Evolutionary conservation across 2,113 vertebrate species (phyloP).

Genomic region (Mastomys coucha): DNA sequence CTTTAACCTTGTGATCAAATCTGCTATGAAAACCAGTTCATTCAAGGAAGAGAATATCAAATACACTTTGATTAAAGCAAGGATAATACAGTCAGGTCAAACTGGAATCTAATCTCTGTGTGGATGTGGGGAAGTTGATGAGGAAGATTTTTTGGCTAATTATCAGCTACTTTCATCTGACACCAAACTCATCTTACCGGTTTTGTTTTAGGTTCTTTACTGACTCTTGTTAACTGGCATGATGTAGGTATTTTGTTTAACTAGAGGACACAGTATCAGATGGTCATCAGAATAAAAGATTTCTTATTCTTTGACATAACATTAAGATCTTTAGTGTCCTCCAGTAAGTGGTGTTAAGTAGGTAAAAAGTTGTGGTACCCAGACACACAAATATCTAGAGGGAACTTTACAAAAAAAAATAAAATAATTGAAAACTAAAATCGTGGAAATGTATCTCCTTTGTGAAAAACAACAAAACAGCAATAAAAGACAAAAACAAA

Average conservation of each 20-base stretch:
- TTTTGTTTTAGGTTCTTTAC: constrained; percentile 12
- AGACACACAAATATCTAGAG: background rate
- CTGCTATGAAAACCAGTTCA: constrained; percentile 39
- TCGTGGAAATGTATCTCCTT: background rate
- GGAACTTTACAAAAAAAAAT: background rate
- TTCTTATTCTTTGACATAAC: background rate
- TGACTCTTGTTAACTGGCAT: background rate
- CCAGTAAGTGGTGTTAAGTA: background rate
- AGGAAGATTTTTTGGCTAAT: background rate
- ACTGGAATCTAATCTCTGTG: constrained; percentile 55
- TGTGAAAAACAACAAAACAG: background rate
- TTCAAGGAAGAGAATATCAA: constrained; percentile 63
- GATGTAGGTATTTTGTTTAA: constrained; percentile 50
- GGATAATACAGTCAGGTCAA: constrained; percentile 45
- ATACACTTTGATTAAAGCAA: constrained; percentile 54
- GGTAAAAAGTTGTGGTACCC: background rate
- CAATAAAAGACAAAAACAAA: background rate
- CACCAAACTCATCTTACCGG: background rate
- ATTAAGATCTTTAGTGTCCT: background rate
- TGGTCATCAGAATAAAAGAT: background rate
- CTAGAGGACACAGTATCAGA: background rate
- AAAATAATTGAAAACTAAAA: background rate
- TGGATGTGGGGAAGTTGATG: constrained; percentile 30
- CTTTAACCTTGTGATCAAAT: constrained; percentile 69
- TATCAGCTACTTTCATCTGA: constrained; percentile 54